Percentiles rank a stretch among this genome's conserved stretches.
Evolutionary conservation across 1,140 invertebrate species (phyloP).

Genomic region (Ladona fulva): DNA sequence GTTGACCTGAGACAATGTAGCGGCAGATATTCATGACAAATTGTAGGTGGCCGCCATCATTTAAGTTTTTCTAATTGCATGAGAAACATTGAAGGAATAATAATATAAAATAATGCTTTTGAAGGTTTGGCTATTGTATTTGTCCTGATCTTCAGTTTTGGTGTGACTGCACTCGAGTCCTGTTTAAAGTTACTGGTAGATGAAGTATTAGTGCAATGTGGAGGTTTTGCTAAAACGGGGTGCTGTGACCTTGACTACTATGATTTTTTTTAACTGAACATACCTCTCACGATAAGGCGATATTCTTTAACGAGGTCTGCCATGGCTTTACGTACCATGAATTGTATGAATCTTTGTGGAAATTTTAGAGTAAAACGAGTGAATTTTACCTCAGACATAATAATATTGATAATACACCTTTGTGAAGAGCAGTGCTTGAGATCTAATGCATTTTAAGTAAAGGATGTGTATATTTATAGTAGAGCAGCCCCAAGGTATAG

Average conservation of each 20-base stretch:
- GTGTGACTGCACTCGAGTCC: slow-evolving; percentile 6
- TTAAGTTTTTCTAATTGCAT: slow-evolving; percentile 7
- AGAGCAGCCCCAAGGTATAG: slow-evolving; percentile 7
- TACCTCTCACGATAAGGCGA: slow-evolving; percentile 3
- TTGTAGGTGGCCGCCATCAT: neutral
- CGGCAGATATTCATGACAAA: neutral
- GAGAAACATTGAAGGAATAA: neutral
- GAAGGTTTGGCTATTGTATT: neutral
- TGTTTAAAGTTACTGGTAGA: slow-evolving; percentile 10
- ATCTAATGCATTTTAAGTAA: slow-evolving; percentile 10
- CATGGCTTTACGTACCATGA: neutral
- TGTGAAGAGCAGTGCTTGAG: slow-evolving; percentile 2
- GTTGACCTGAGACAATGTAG: neutral
- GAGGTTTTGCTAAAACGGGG: slow-evolving; percentile 8
- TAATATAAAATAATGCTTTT: slow-evolving; percentile 1
- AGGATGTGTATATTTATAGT: slow-evolving; percentile 4
- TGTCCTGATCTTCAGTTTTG: slow-evolving; percentile 5
- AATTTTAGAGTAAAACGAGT: slow-evolving; percentile 9
- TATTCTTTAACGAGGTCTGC: neutral
- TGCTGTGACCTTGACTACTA: slow-evolving; percentile 4
- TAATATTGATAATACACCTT: slow-evolving; percentile 3
- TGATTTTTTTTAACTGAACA: slow-evolving; percentile 1
- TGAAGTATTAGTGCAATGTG: slow-evolving; percentile 9
- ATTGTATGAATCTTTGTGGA: slow-evolving; percentile 10
- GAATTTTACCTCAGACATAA: slow-evolving; percentile 10